Evolutionary conservation across 2,113 vertebrate genomes (phyloP), one percentile per base, ranked within the genome.

Genomic region (Verasper variegatus): DNA sequence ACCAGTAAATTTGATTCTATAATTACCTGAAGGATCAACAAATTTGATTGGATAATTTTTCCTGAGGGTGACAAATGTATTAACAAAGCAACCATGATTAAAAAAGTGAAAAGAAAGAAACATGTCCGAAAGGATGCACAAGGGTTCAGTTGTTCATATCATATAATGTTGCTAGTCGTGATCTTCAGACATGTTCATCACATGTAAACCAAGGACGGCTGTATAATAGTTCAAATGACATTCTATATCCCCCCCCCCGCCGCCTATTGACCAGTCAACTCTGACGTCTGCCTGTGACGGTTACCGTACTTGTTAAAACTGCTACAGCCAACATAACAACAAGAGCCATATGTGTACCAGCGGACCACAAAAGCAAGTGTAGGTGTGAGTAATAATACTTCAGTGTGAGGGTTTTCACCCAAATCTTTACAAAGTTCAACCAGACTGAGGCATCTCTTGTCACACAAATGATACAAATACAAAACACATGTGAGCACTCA

Each of bases 401-500:
- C 80, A 26, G 64, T 85, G 77, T n/a, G 51, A 54, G 51, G 51
- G 47, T 51, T 51, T 7, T 11, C 51, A 54, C 51, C 81, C 66
- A 72, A 47, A 51, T 68, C 62, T 76, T 74, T 76, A 78, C 81
- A 91, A 88, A 90, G 68, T 89, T 63, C 76, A 84, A 86, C 82
- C 74, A 84, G 75, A 88, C 88, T 67, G 78, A 89, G 76, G 85
- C 85, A 54, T 89, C 85, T 91, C 80, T 83, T 87, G 76, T 90
- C 81, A 85, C 86, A 85, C 86, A 87, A 85, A 90, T 88, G 74
- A 87, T 90, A 89, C 92, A 90, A 87, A 83, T 89, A 85, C 89
- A 91, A 91, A 92, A 88, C 84, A 88, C 51, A 21, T 66, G 65
- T 2, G 68, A 84, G 31, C 82, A 81, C 76, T 79, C n/a, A 59